Evolutionary conservation across 2,888 invertebrate species (phyloP).

Genomic region (Cepaea hortensis): DNA sequence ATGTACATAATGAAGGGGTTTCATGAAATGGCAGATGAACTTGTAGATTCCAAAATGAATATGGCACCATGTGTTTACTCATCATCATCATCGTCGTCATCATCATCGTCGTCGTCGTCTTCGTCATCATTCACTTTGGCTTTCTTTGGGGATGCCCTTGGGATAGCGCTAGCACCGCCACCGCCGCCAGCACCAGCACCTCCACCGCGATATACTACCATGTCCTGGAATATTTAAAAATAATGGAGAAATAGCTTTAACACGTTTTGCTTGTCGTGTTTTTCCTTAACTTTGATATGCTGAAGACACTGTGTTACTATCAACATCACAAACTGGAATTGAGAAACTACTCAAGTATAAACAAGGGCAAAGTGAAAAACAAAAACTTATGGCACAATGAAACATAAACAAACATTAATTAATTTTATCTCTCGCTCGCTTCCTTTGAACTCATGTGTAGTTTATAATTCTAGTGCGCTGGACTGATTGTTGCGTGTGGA

Average conservation of each 20-base stretch:
- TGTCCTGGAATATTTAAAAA: conserved; percentile 58
- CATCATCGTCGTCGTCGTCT: conserved; percentile 52
- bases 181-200: background rate
- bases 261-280: too few relatives aligned
- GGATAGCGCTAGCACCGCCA: conserved; percentile 33
- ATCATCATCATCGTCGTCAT: conserved; percentile 51
- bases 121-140: conserved; percentile 50
- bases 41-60: conserved; percentile 18
- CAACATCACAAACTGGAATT: background rate
- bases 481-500: too few relatives aligned
- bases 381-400: too few relatives aligned
- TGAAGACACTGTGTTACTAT: background rate
- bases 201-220: conserved; percentile 58
- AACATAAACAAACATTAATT: too few relatives aligned
- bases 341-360: background rate
- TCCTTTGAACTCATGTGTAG: too few relatives aligned
- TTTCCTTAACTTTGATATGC: too few relatives aligned
- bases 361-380: too few relatives aligned
- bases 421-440: too few relatives aligned
- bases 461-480: too few relatives aligned
- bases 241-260: too few relatives aligned
- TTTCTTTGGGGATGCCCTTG: conserved; percentile 50
- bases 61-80: conserved; percentile 35
- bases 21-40: background rate
- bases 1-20: conserved; percentile 12